A percentile compares a stretch with the other conserved stretches of the same genome.
Evolutionary conservation across 2,797 vertebrate species (phyloP).

Genomic region (Danio choprae): DNA sequence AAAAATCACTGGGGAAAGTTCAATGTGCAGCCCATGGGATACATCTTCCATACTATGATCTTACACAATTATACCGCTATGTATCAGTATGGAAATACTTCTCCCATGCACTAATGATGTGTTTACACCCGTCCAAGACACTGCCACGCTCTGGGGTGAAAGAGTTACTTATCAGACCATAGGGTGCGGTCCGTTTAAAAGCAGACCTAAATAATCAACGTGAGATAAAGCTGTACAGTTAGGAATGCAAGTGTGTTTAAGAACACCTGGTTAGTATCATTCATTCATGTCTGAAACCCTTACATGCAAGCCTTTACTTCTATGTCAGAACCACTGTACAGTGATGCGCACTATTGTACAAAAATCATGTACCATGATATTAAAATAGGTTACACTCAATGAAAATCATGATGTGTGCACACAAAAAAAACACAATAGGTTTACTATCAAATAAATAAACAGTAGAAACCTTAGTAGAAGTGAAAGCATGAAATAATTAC

Average conservation of each 20-base stretch:
- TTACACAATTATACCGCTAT: not conserved
- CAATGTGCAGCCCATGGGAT: slow-evolving; percentile 1
- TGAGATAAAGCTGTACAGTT: slow-evolving; percentile 30
- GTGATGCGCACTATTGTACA: not conserved
- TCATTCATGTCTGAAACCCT: not conserved
- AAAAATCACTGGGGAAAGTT: not conserved
- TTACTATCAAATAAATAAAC: not conserved
- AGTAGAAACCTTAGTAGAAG: too few relatives aligned
- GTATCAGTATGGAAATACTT: slow-evolving; percentile 12
- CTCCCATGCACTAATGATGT: slow-evolving; percentile 13
- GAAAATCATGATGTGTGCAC: not conserved
- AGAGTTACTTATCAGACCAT: slow-evolving; percentile 18
- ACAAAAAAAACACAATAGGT: not conserved
- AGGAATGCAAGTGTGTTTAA: slow-evolving; percentile 7
- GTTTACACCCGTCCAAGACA: not conserved
- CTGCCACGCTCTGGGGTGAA: slow-evolving; percentile 14
- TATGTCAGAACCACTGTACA: not conserved
- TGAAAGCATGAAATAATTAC: not conserved
- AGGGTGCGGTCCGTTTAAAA: not conserved
- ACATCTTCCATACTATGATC: slow-evolving; percentile 10
- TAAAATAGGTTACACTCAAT: not conserved
- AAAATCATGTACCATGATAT: not conserved
- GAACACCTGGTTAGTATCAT: slow-evolving; percentile 19
- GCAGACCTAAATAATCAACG: slow-evolving; percentile 22
- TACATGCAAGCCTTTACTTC: not conserved